Conservation (phyloP, 2,888 invertebrate genomes). For the Hypolimnas misippus region DNA sequence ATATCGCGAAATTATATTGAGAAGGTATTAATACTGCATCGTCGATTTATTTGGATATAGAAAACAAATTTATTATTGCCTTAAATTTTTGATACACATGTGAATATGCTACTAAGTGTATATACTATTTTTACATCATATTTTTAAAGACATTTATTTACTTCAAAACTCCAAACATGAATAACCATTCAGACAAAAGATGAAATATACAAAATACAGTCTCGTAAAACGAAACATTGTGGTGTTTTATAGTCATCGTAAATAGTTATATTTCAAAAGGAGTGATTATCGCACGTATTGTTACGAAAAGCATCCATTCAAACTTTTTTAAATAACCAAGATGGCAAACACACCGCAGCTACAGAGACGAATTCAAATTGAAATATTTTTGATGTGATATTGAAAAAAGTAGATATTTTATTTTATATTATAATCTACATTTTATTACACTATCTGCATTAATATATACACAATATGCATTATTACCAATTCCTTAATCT, state of each 20-base stretch:
- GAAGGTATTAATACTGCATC: no score
- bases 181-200: constrained; percentile 12
- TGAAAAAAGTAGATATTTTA: background rate
- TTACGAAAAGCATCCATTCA: constrained; percentile 52
- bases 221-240: constrained; percentile 23
- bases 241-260: constrained; percentile 60
- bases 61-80: no score
- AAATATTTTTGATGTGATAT: background rate
- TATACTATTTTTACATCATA: no score
- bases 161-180: background rate
- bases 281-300: constrained; percentile 65
- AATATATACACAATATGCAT: no score
- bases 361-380: constrained; percentile 40
- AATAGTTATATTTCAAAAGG: constrained; percentile 53
- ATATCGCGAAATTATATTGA: no score
- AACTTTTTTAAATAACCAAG: constrained; percentile 44
- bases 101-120: no score
- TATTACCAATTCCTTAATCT: no score
- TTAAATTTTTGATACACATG: no score
- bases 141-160: background rate
- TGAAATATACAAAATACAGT: constrained; percentile 34
- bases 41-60: no score
- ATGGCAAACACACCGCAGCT: constrained; percentile 48
- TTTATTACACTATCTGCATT: no score
- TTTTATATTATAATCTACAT: no score